Evolutionary conservation across 2,113 vertebrate genomes (phyloP), one percentile per base, ranked within the genome.

Genomic region (Notechis scutatus): DNA sequence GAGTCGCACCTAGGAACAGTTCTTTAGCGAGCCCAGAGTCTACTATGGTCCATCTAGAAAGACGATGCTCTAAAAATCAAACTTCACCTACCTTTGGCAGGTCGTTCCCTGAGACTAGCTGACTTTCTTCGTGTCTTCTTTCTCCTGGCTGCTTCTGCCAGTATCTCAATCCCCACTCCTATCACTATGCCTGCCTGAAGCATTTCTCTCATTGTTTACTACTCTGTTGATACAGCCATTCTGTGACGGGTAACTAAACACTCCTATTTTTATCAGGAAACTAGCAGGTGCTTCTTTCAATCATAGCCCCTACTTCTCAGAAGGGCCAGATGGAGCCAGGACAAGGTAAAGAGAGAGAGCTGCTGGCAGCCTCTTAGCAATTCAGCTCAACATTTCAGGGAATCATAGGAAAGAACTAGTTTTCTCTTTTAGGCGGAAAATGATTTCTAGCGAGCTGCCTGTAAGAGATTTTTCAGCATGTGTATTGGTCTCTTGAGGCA

Each of bases 261-360:
- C 95, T 97, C 95, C 9, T 91, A 88, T 97, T 97, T 97, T 96
- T 93, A 29, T 1, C 24, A 91, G 90, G 64, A 92, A 23, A n/a
- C 69, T 52, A 94, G 95, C 97, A 97, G 97, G 95, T 97, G 97
- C 92, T 85, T 91, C 96, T 96, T 95, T 97, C 96, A 97, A 96
- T 97, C 96, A 97, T 3, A 8, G 69, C 15, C 1, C 0, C 69
- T 61, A 61, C 93, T 91, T 92, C 85, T 92, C 1, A 5, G 90
- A 81, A 92, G 91, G n/a, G 87, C 56, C 85, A 1, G 18, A 57
- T 15, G 45, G 45, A 86, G 54, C 52, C 92, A 8, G n/a, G 69
- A n/a, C 52, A 61, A 92, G 64, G 88, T 50, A 34, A 34, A 93
- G 81, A 90, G 45, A 42, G 74, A 81, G 54, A 18, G 3, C 6